These are phyloP conservation scores for Telmatherina bonti DNA, from an alignment of 2,797 vertebrate species.

Conservation along the genomic window DNA sequence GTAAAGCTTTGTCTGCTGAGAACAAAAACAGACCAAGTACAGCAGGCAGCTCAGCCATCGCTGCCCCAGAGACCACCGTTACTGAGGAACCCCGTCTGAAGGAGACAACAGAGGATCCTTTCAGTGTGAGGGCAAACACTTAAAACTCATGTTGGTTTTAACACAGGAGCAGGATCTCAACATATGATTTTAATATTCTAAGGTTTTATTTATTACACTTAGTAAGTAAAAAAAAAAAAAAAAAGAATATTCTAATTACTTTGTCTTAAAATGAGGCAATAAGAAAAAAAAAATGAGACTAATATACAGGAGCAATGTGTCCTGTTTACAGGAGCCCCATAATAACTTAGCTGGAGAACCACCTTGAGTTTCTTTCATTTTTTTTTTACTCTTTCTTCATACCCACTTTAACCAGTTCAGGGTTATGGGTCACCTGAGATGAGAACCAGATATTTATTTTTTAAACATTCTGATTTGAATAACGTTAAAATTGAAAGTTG, in stretches of 20 bases:
- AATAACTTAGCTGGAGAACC: background rate
- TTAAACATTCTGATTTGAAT: background rate
- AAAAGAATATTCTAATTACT: background rate
- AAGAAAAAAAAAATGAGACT: background rate
- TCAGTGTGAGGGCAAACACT: slow-evolving; percentile 43
- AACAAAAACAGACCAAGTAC: slow-evolving; percentile 69
- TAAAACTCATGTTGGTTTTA: background rate
- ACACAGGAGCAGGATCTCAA: background rate
- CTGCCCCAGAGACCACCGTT: slow-evolving; percentile 10
- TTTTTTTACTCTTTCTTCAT: background rate
- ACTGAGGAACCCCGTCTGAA: slow-evolving; percentile 11
- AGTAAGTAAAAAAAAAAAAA: background rate
- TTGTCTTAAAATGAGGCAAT: background rate
- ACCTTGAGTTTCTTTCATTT: background rate
- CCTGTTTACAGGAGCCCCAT: background rate
- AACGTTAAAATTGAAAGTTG: background rate
- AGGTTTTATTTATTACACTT: background rate
- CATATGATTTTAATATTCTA: background rate
- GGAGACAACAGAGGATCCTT: slow-evolving; percentile 17
- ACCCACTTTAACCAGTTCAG: background rate
- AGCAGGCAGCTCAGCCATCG: slow-evolving; percentile 2
- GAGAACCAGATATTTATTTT: background rate
- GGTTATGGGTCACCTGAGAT: background rate
- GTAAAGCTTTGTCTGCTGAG: slow-evolving; percentile 7
- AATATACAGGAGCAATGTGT: background rate